Conservation (phyloP, 2,888 invertebrate genomes). For the Drosophila pegasa region DNA sequence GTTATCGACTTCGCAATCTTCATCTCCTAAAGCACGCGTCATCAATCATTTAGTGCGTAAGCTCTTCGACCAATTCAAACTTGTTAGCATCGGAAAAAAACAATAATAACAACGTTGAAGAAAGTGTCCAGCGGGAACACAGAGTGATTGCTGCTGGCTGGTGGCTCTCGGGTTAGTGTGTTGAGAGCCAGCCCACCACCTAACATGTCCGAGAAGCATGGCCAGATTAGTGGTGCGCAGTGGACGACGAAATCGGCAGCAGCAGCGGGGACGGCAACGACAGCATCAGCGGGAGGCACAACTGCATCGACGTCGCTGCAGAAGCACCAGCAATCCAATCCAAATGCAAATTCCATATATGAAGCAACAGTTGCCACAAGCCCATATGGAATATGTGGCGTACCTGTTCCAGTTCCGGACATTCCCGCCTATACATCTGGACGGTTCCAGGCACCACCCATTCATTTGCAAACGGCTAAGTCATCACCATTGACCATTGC, state of each 20-base stretch:
- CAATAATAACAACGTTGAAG: conserved; percentile 34
- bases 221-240: conserved; percentile 79
- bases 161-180: conserved; percentile 12
- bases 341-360: conserved; percentile 42
- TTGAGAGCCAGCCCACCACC: conserved; percentile 40
- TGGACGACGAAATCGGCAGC: conserved; percentile 82
- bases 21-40: conserved; percentile 74
- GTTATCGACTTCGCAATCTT: conserved; percentile 81
- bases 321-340: conserved; percentile 42
- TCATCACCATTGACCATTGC: conserved; percentile 56
- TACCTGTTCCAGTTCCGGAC: conserved; percentile 55
- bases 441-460: conserved; percentile 78
- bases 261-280: conserved; percentile 35
- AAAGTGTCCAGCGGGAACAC: conserved; percentile 36
- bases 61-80: conserved; percentile 29
- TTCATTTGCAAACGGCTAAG: conserved; percentile 61
- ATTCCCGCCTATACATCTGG: conserved; percentile 62
- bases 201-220: conserved; percentile 85
- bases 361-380: conserved; percentile 34
- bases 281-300: conserved; percentile 33
- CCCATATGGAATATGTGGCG: conserved; percentile 59
- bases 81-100: conserved; percentile 23
- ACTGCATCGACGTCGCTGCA: conserved; percentile 46
- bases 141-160: conserved; percentile 35
- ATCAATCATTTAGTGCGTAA: conserved; percentile 52